Conservation (phyloP, 2,113 vertebrate species). For the Prunella himalayana region DNA sequence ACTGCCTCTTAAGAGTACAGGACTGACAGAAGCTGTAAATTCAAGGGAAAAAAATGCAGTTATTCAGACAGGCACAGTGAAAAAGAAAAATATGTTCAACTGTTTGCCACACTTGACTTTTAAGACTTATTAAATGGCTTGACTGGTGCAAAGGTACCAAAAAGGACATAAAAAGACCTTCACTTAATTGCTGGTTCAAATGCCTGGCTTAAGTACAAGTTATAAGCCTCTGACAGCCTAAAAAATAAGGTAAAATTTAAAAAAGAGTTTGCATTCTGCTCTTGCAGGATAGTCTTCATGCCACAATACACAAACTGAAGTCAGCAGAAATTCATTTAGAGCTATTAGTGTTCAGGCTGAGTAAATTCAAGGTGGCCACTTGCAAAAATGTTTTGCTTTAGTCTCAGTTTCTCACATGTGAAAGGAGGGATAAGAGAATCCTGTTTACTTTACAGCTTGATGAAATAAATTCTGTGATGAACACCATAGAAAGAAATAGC, state of each 20-base stretch:
- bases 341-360: neutral
- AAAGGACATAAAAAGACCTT: neutral
- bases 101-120: neutral
- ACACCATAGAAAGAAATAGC: neutral
- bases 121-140: neutral
- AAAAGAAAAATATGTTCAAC: neutral
- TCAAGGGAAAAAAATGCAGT: neutral
- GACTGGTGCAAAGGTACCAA: neutral
- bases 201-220: neutral
- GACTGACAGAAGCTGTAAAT: constrained; percentile 44
- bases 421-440: neutral
- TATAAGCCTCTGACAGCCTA: neutral
- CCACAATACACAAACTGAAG: neutral
- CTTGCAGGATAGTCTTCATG: neutral
- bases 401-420: neutral
- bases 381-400: neutral
- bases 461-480: neutral
- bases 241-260: neutral
- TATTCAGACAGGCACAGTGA: neutral
- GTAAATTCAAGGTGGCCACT: neutral
- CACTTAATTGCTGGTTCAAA: neutral
- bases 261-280: neutral
- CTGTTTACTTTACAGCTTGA: neutral
- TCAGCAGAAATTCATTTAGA: neutral
- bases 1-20: constrained; percentile 27